These are phyloP conservation scores for Eupithecia abbreviata DNA, from an alignment of 2,888 invertebrate genomes.

Conservation along the genomic window DNA sequence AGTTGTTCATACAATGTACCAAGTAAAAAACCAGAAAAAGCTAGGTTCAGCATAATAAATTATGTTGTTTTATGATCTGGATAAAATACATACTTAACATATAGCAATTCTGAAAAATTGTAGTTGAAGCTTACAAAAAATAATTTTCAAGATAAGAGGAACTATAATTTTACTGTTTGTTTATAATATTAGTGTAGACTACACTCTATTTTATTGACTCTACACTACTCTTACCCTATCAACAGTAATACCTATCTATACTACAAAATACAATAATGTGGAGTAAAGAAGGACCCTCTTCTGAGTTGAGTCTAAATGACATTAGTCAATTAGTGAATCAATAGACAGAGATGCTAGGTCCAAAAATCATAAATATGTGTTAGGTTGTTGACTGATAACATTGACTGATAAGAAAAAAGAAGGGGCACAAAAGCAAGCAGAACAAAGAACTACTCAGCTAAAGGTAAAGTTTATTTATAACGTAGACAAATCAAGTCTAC, in stretches of 20 bases:
- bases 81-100: too few relatives aligned
- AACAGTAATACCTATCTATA: too few relatives aligned
- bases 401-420: not conserved
- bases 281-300: not conserved
- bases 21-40: not conserved
- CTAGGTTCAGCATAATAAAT: not conserved
- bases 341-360: not conserved
- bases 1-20: not conserved
- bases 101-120: too few relatives aligned
- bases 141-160: too few relatives aligned
- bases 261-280: too few relatives aligned
- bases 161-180: too few relatives aligned
- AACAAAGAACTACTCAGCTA: not conserved
- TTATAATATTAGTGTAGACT: too few relatives aligned
- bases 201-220: too few relatives aligned
- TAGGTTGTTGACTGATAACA: not conserved
- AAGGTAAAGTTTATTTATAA: not conserved
- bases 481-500: not conserved
- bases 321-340: too few relatives aligned
- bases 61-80: too few relatives aligned
- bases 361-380: not conserved
- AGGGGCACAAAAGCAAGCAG: not conserved
- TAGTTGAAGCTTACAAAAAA: too few relatives aligned
- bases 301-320: not conserved
- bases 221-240: too few relatives aligned